Base-by-base conservation (phyloP, 2,113 vertebrate species). In the Peromyscus polionotus region DNA sequence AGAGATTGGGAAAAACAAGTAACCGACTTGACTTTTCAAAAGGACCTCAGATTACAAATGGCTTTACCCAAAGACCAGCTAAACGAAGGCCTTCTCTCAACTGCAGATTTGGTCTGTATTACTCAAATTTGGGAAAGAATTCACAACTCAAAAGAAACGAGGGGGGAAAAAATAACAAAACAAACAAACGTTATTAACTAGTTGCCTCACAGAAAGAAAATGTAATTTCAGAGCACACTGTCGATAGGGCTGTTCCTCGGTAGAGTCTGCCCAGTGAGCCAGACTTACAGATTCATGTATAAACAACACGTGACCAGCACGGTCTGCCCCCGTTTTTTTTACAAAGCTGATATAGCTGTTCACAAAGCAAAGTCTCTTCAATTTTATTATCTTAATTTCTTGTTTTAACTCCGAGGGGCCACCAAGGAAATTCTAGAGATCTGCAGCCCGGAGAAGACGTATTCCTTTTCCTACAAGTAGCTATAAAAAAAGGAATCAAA, bases 241-340 rank as follows among this genome's bases (percentile, higher is more conserved):
- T 75, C 13, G 54, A 80, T 1, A n/a, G 20, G 54, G 17, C 57
- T 19, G 84, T 83, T 95, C 83, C 73, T 45, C n/a, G 39, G 83
- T 4, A 42, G 42, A 42, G 75, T 57, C 67, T 13, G 63, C 80
- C 39, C 61, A 24, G 84, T 1, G 63, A 77, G 85, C 89, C 93
- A 65, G 75, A 95, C 83, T 0, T 67, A 92, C 73, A 87, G 91
- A 96, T 91, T 85, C 91, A 59, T 5, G 67, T 24, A 94, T 75
- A 84, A 94, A 95, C 96, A 97, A 91, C 97, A 95, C 90, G 94
- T 97, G 97, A 97, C 90, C 90, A 65, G 59, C 2, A 45, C 81
- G 16, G 63, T 20, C 57, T 91, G 22, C 51, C 77, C 39, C 57
- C 76, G 88, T 63, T 54, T 89, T 54, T 89, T 90, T 68, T 10